These are phyloP conservation scores for Tyto alba DNA, from an alignment of 2,113 vertebrate species.

Conservation along the genomic window DNA sequence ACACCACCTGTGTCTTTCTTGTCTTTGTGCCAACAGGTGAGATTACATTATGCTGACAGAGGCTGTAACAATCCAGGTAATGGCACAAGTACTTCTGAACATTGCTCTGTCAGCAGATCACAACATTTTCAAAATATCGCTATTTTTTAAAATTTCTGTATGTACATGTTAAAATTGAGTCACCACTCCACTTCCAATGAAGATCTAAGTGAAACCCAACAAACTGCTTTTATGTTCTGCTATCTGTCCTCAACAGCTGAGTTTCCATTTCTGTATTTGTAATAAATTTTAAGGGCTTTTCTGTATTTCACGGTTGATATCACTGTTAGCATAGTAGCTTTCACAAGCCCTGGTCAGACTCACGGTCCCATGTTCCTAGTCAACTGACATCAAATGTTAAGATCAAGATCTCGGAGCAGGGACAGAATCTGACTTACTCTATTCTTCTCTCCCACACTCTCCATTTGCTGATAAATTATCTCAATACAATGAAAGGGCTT, in stretches of 20 bases:
- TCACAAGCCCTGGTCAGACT: neutral
- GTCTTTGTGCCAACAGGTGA: neutral
- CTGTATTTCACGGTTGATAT: neutral
- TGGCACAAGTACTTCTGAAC: neutral
- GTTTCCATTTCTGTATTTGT: neutral
- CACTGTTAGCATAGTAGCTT: neutral
- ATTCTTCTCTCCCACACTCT: neutral
- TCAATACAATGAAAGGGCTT: neutral
- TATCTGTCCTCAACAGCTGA: neutral
- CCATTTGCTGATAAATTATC: neutral
- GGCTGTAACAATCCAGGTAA: neutral
- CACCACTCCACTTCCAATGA: neutral
- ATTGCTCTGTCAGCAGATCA: neutral
- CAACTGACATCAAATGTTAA: neutral
- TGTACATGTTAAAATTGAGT: neutral
- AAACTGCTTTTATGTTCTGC: neutral
- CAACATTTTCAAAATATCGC: slow-evolving; percentile 2
- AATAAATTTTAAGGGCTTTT: neutral
- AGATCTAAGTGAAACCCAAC: neutral
- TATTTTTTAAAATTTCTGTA: neutral
- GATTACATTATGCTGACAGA: neutral
- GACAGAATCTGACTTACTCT: neutral
- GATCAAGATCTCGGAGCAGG: neutral
- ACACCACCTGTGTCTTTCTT: neutral
- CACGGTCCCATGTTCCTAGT: neutral